These are phyloP conservation scores for Dryadula phaetusa DNA, from an alignment of 2,888 invertebrate species.

Conservation along the genomic window DNA sequence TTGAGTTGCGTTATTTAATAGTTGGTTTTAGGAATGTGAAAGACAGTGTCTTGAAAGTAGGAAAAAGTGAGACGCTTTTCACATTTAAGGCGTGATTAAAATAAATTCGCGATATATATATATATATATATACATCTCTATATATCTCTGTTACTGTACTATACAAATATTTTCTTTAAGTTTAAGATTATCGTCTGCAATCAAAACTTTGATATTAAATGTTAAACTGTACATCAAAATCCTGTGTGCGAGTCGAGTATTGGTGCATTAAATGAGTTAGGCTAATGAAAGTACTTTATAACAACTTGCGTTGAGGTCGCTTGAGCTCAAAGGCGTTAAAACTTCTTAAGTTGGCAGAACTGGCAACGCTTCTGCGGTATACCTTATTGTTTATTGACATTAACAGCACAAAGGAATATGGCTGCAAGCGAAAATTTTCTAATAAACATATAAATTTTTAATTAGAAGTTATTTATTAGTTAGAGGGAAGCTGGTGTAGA, in stretches of 20 bases:
- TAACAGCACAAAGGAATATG: constrained; percentile 31
- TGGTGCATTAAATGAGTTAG: constrained; percentile 49
- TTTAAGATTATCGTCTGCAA: constrained; percentile 10
- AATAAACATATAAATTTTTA: constrained; percentile 1
- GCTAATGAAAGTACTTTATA: constrained; percentile 53
- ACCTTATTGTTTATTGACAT: constrained; percentile 36
- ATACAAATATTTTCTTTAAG: too few relatives aligned
- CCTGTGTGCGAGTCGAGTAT: constrained; percentile 44
- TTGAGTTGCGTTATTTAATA: too few relatives aligned
- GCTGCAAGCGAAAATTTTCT: constrained; percentile 6
- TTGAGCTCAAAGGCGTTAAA: constrained; percentile 48
- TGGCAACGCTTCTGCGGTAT: constrained; percentile 21
- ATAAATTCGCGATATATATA: too few relatives aligned
- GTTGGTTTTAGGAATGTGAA: too few relatives aligned
- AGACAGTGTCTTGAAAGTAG: too few relatives aligned
- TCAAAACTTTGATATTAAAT: constrained; percentile 38
- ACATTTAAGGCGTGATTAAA: too few relatives aligned
- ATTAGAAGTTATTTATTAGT: background rate
- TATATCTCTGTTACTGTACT: too few relatives aligned
- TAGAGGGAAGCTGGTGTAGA: too few relatives aligned
- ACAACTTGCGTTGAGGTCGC: constrained; percentile 52
- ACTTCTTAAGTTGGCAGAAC: constrained; percentile 30
- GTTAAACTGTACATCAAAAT: constrained; percentile 52
- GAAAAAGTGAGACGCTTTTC: too few relatives aligned
- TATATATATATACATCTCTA: too few relatives aligned